phyloP scores from a whole-genome alignment of 2,888 invertebrate species.

The Congeria kusceri region DNA sequence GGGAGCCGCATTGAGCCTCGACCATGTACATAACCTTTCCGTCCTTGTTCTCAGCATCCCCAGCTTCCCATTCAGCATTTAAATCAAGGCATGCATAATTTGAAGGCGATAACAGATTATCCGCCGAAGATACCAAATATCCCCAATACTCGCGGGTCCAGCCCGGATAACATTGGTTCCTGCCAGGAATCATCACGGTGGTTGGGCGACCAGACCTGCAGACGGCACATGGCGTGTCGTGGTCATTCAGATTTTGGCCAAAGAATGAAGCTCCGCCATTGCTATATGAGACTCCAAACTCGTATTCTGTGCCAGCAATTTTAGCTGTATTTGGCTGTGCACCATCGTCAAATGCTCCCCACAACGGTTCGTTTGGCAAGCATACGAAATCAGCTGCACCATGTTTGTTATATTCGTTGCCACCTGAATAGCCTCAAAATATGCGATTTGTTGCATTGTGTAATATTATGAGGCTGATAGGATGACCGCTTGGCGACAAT shows the following conservation, averaged over 20 bases:
- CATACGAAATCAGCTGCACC: slow-evolving; percentile 22
- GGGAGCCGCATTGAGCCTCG: slow-evolving; percentile 7
- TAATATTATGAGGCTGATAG: too few relatives aligned
- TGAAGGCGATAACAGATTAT: background rate
- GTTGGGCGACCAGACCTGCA: background rate
- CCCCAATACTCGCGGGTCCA: slow-evolving; percentile 59
- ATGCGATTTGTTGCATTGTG: too few relatives aligned
- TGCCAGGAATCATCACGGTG: slow-evolving; percentile 56
- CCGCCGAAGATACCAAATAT: slow-evolving; percentile 27
- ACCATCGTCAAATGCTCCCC: slow-evolving; percentile 6
- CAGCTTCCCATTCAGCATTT: background rate
- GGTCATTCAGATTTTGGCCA: background rate
- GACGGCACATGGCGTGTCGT: slow-evolving; percentile 21
- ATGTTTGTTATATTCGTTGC: background rate
- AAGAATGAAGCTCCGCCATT: slow-evolving; percentile 3
- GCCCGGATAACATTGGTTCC: slow-evolving; percentile 43
- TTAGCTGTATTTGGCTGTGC: background rate
- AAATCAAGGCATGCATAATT: slow-evolving; percentile 20
- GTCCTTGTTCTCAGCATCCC: background rate
- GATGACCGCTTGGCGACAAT: too few relatives aligned
- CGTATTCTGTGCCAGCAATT: slow-evolving; percentile 18
- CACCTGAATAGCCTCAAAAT: background rate
- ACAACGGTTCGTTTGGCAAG: slow-evolving; percentile 2
- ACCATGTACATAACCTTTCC: slow-evolving; percentile 7
- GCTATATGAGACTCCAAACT: background rate